Evolutionary conservation across 2,888 invertebrate genomes (phyloP).

Genomic region (Incurvaria masculella): DNA sequence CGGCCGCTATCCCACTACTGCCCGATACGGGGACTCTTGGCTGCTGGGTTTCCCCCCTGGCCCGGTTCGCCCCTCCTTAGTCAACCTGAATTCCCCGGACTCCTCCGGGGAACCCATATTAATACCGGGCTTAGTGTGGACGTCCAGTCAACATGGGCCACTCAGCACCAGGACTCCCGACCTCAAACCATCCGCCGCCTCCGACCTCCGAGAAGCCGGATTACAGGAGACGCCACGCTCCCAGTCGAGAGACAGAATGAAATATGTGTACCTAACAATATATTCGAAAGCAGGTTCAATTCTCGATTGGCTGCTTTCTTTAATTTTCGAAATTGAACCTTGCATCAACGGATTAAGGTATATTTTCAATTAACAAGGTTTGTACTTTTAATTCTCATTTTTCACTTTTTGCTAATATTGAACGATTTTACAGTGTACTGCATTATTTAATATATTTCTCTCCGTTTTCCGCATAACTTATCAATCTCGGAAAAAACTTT

Average conservation of each 20-base stretch:
- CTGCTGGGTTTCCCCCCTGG: slow-evolving; percentile 99
- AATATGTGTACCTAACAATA: no score
- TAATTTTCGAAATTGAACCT: no score
- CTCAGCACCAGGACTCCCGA: slow-evolving; percentile 54
- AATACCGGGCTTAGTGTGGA: slow-evolving; percentile 97
- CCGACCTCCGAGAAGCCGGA: slow-evolving; percentile 95
- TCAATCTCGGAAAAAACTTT: no score
- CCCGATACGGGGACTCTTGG: slow-evolving; percentile 98
- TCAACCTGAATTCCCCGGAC: slow-evolving; percentile 69
- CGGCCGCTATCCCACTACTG: slow-evolving; percentile 99
- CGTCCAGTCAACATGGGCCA: slow-evolving; percentile 69
- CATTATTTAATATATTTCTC: no score
- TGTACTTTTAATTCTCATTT: no score
- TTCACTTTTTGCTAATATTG: no score
- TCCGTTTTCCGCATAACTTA: no score
- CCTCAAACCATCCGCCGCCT: slow-evolving; percentile 90
- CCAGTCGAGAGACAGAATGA: slow-evolving; percentile 57
- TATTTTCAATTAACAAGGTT: no score
- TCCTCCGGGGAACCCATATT: slow-evolving; percentile 92
- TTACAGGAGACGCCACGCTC: slow-evolving; percentile 99
- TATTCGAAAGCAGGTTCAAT: no score
- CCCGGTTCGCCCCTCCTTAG: slow-evolving; percentile 98
- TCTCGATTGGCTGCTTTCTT: no score
- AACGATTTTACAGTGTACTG: no score
- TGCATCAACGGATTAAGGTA: no score